Evolutionary conservation across 2,797 vertebrate genomes (phyloP).

Genomic region (Allenopithecus nigroviridis): DNA sequence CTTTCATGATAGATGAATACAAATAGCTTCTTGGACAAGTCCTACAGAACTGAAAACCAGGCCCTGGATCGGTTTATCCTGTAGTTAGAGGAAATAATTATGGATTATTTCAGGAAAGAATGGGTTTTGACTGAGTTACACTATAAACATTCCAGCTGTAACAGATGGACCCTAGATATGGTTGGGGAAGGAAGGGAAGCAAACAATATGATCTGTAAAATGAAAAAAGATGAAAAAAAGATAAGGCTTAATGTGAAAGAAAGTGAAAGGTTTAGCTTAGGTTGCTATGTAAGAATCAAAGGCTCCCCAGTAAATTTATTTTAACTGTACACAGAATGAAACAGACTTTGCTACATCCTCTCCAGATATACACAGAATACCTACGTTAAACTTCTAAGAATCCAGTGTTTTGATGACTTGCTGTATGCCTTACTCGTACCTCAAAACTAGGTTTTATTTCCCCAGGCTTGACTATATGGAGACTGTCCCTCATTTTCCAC

Average conservation of each 20-base stretch:
- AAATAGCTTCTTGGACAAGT: conserved; percentile 70
- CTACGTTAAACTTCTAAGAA: not conserved
- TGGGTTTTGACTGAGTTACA: conserved; percentile 50
- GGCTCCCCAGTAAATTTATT: conserved; percentile 11
- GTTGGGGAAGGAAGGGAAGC: not conserved
- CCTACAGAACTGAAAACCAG: conserved; percentile 67
- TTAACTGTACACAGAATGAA: not conserved
- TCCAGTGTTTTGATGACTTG: not conserved
- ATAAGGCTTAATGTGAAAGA: not conserved
- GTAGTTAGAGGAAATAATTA: conserved; percentile 73
- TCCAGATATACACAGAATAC: not conserved
- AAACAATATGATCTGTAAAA: conserved; percentile 25
- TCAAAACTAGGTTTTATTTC: conserved; percentile 10
- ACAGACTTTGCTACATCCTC: not conserved
- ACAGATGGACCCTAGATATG: conserved; percentile 50
- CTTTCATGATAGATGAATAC: conserved; percentile 72
- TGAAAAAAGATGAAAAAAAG: not conserved
- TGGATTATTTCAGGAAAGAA: conserved; percentile 61
- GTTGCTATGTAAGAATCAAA: not conserved
- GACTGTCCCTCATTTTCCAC: not conserved
- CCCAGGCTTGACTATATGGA: not conserved
- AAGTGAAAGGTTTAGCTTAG: conserved; percentile 12
- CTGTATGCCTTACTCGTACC: not conserved
- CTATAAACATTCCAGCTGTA: conserved; percentile 61
- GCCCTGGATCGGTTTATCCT: conserved; percentile 61